Conservation (phyloP, 1,140 invertebrate species). For the Leptinotarsa undecemlineata region DNA sequence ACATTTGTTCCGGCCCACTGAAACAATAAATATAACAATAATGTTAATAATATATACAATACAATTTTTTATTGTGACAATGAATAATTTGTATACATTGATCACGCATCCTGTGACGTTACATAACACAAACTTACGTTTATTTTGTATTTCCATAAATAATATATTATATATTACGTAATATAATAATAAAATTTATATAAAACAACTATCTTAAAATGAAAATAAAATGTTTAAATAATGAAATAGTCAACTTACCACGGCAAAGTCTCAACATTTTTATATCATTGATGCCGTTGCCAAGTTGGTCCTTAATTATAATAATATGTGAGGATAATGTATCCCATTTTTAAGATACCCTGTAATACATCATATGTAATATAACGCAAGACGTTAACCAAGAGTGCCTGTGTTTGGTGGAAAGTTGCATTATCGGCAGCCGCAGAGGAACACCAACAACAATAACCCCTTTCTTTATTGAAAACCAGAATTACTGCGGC, state of each 20-base stretch:
- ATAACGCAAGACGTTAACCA: slow-evolving; percentile 54
- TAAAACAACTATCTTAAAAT: slow-evolving; percentile 31
- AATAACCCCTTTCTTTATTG: neutral
- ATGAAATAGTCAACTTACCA: slow-evolving; percentile 46
- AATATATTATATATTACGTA: slow-evolving; percentile 31
- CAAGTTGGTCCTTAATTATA: slow-evolving; percentile 55
- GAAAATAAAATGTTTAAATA: slow-evolving; percentile 46
- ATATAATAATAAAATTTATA: slow-evolving; percentile 28
- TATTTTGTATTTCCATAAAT: slow-evolving; percentile 25
- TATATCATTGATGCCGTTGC: slow-evolving; percentile 44
- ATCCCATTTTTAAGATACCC: slow-evolving; percentile 57
- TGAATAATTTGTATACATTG: slow-evolving; percentile 48
- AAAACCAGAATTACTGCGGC: neutral
- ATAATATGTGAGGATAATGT: slow-evolving; percentile 57
- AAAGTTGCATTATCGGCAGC: slow-evolving; percentile 45
- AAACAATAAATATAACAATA: slow-evolving; percentile 43
- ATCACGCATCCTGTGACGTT: slow-evolving; percentile 25
- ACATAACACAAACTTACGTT: slow-evolving; percentile 40
- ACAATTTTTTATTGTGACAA: slow-evolving; percentile 45
- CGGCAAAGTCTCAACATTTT: slow-evolving; percentile 47
- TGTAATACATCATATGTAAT: slow-evolving; percentile 58
- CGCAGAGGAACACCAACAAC: slow-evolving; percentile 36
- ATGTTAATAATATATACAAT: slow-evolving; percentile 48
- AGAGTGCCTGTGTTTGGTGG: slow-evolving; percentile 57
- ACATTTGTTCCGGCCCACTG: slow-evolving; percentile 33